Evolutionary conservation across 2,888 invertebrate genomes (phyloP), one percentile per base, ranked within the genome.

Genomic region (Azorinus chamasolen): DNA sequence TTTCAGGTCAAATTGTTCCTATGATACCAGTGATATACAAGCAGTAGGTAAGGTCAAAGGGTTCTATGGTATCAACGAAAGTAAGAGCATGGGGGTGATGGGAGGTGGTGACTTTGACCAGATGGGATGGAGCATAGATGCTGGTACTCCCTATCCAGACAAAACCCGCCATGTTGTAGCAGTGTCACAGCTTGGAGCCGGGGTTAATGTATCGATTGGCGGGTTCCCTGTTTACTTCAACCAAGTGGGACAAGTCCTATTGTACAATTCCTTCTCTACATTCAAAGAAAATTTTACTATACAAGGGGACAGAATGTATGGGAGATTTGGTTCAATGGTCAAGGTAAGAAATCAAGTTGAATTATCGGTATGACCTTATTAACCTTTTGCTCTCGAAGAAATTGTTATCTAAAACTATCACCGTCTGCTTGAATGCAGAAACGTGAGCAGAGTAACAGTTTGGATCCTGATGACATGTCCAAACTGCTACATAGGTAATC

Each of bases 291-390:
- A 25, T 41, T 50, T 45, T 6, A 24, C 22, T 25, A 83, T 84
- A 39, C 69, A 73, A n/a, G 87, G 88, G 3, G 87, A 89, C 55
- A 84, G 88, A 50, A 58, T 71, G 16, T 84, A 64, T 76, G 84
- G 78, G 45, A 73, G 87, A 54, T 89, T 88, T 75, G 89, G 89
- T 5, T 66, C 68, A n/a, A 77, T 79, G 54, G 72, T 89, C 12
- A 81, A 79, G 85, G 89, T 88, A 68, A 41, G 20, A 27, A 20
- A 18, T n/a, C 16, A 12, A 24, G 16, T 18, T 51, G 45, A 5
- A 45, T 25, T 14, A n/a, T n/a, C n/a, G n/a, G n/a, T n/a, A n/a
- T n/a, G n/a, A n/a, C n/a, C n/a, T n/a, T n/a, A n/a, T n/a, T n/a
- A n/a, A n/a, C n/a, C n/a, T n/a, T n/a, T n/a, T n/a, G n/a, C n/a